Percentiles rank a stretch among this genome's conserved stretches.
Conservation (phyloP, 2,888 invertebrate genomes). For the Ectemnius lituratus region DNA sequence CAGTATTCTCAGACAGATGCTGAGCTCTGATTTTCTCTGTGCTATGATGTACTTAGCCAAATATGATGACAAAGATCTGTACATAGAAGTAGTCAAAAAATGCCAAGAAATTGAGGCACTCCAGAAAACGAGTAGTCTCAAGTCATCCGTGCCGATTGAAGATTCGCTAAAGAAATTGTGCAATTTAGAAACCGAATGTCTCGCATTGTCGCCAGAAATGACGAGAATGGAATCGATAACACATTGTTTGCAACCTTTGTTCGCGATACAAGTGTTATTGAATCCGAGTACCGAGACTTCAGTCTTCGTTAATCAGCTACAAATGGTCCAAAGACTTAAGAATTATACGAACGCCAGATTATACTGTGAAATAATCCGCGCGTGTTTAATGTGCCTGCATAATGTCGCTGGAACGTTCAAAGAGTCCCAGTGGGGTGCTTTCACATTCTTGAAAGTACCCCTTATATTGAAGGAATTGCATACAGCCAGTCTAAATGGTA, state of each 20-base stretch:
- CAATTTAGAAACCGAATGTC: constrained; percentile 82
- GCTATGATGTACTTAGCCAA: constrained; percentile 91
- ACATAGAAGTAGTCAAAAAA: constrained; percentile 85
- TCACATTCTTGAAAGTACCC: constrained; percentile 94
- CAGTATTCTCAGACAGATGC: constrained; percentile 83
- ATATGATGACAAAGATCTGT: constrained; percentile 86
- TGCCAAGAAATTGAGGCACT: constrained; percentile 85
- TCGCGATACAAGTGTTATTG: constrained; percentile 90
- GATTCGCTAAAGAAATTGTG: constrained; percentile 82
- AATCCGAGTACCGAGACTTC: constrained; percentile 92
- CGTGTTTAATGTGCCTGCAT: constrained; percentile 93
- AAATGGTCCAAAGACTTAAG: constrained; percentile 91
- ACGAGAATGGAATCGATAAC: constrained; percentile 83
- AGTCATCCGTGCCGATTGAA: constrained; percentile 81
- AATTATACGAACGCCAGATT: constrained; percentile 89
- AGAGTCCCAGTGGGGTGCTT: constrained; percentile 96
- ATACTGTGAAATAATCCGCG: constrained; percentile 93
- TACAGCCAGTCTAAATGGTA: constrained; percentile 79
- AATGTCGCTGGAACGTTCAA: constrained; percentile 90
- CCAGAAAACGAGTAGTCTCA: constrained; percentile 81
- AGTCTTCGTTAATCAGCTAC: constrained; percentile 88
- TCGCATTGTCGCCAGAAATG: constrained; percentile 78
- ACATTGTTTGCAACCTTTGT: constrained; percentile 87
- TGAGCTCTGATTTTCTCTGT: constrained; percentile 86
- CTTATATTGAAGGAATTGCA: constrained; percentile 87